phyloP scores from a whole-genome alignment of 2,113 vertebrate genomes.

The Okapia johnstoni region DNA sequence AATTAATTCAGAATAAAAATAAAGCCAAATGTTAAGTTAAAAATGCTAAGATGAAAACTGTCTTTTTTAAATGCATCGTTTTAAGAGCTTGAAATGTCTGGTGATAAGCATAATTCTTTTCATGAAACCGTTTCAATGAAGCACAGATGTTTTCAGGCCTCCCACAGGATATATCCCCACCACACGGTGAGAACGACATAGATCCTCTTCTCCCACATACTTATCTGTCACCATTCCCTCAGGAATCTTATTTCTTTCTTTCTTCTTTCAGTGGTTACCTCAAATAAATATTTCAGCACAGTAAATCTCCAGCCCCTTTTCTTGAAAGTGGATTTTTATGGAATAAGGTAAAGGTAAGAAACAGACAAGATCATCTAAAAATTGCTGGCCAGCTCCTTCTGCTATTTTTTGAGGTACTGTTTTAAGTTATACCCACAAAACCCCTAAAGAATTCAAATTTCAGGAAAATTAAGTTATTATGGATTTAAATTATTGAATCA shows the following conservation, averaged over 20 bases:
- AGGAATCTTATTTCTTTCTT: constrained; percentile 61
- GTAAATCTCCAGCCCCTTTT: constrained; percentile 50
- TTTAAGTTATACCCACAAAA: not conserved
- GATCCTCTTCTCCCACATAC: constrained; percentile 55
- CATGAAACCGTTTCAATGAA: constrained; percentile 31
- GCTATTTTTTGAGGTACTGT: not conserved
- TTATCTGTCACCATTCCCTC: constrained; percentile 47
- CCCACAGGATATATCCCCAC: constrained; percentile 36
- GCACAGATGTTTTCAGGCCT: constrained; percentile 54
- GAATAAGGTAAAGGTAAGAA: constrained; percentile 44
- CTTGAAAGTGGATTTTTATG: constrained; percentile 43
- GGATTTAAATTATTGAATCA: not conserved
- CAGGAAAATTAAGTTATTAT: not conserved
- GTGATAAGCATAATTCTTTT: constrained; percentile 45
- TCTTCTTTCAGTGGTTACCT: constrained; percentile 59
- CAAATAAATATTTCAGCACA: constrained; percentile 63
- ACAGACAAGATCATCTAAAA: not conserved
- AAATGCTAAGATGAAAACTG: not conserved
- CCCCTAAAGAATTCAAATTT: not conserved
- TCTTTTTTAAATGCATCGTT: constrained; percentile 30
- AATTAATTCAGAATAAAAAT: constrained; percentile 51
- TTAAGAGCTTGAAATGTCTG: constrained; percentile 35
- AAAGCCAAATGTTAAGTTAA: constrained; percentile 34
- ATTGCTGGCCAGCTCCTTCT: not conserved
- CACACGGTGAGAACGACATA: constrained; percentile 45